phyloP scores from a whole-genome alignment of 2,888 invertebrate genomes.

The Augiades crinisus region DNA sequence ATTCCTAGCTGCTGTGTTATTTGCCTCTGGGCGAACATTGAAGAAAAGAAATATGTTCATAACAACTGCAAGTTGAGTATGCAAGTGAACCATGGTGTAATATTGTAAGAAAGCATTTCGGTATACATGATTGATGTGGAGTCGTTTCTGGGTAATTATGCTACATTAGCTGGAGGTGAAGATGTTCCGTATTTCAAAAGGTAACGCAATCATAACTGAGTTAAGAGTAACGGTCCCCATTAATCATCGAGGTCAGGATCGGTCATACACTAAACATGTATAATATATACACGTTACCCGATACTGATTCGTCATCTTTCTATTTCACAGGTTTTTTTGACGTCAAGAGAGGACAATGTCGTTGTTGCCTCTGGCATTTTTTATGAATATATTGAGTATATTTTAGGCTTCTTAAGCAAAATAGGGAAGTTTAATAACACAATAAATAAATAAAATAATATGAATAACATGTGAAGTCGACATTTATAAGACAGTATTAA shows the following conservation, averaged over 20 bases:
- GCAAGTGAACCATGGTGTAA: neutral
- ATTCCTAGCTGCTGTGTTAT: conserved; percentile 12
- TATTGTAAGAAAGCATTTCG: conserved; percentile 1
- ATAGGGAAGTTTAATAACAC: no score
- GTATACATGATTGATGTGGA: conserved; percentile 27
- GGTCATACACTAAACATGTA: conserved; percentile 59
- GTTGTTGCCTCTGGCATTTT: neutral
- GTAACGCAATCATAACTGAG: conserved; percentile 69
- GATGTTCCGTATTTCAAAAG: conserved; percentile 57
- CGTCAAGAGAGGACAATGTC: conserved; percentile 3
- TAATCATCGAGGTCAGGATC: conserved; percentile 76
- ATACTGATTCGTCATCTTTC: conserved; percentile 61
- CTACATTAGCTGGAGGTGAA: conserved; percentile 45
- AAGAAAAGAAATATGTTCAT: neutral
- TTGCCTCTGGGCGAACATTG: neutral
- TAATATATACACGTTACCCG: conserved; percentile 54
- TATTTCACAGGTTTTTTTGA: conserved; percentile 27
- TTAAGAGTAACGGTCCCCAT: conserved; percentile 73
- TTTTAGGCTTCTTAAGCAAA: no score
- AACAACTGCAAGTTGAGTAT: neutral
- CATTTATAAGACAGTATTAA: no score
- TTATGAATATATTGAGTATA: no score
- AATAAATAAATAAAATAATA: no score
- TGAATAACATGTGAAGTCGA: no score
- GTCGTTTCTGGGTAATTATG: conserved; percentile 45